Conservation (phyloP, 2,113 vertebrate species). For the Saguinus midas region DNA sequence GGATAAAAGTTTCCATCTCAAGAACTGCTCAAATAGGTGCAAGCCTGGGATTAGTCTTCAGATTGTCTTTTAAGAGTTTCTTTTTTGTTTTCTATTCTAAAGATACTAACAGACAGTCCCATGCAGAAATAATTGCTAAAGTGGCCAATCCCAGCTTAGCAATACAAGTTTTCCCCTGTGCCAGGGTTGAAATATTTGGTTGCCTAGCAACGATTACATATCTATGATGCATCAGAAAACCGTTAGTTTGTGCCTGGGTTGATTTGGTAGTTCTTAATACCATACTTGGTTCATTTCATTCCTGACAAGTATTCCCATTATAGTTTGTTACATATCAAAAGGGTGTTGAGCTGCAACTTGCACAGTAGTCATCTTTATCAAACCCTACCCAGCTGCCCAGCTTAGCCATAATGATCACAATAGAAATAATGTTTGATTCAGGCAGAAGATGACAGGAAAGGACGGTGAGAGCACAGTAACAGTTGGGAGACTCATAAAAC, state of each 20-base stretch:
- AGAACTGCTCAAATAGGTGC: not conserved
- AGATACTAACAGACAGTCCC: not conserved
- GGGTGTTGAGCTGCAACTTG: not conserved
- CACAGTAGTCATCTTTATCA: not conserved
- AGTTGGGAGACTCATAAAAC: not conserved
- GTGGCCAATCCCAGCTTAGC: not conserved
- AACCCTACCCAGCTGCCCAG: not conserved
- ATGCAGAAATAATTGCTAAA: slow-evolving; percentile 51
- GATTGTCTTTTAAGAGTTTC: slow-evolving; percentile 1
- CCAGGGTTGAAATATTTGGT: slow-evolving; percentile 35
- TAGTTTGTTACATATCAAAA: not conserved
- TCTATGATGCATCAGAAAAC: slow-evolving; percentile 47
- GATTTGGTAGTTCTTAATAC: not conserved
- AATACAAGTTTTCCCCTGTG: slow-evolving; percentile 32
- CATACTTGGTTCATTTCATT: slow-evolving; percentile 31
- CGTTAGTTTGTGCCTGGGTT: slow-evolving; percentile 33
- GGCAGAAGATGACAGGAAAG: not conserved
- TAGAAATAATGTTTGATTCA: not conserved
- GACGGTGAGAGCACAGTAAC: not conserved
- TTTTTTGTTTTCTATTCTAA: not conserved
- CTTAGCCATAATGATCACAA: not conserved
- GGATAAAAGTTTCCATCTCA: not conserved
- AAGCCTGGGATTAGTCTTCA: not conserved
- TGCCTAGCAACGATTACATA: slow-evolving; percentile 58
- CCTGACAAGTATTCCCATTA: not conserved